These are phyloP conservation scores for Paramacrobiotus metropolitanus DNA, from an alignment of 1,140 invertebrate species.

Conservation along the genomic window DNA sequence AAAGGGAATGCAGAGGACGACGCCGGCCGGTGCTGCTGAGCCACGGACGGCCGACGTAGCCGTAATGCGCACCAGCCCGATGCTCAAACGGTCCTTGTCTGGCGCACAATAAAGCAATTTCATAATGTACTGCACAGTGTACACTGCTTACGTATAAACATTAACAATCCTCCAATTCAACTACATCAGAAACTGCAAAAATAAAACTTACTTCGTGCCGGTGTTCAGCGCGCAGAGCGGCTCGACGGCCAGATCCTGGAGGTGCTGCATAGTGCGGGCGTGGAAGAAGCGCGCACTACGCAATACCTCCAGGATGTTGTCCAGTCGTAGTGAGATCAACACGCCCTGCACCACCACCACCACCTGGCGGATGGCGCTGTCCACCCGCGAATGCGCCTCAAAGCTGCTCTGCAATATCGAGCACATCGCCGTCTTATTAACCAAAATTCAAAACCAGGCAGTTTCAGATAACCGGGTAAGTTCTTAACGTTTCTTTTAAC, in stretches of 20 bases:
- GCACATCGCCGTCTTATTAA: too few species aligned
- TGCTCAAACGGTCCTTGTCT: conserved; percentile 83
- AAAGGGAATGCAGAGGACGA: conserved; percentile 86
- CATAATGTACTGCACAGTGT: too few species aligned
- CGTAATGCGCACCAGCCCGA: conserved; percentile 88
- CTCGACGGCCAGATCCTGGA: conserved; percentile 95
- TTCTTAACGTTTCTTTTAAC: too few species aligned
- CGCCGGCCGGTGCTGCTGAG: conserved; percentile 86
- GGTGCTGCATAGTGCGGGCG: conserved; percentile 80
- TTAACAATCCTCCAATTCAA: too few species aligned
- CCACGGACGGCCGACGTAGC: conserved; percentile 51
- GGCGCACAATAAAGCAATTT: conserved; percentile 11
- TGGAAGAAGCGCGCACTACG: conserved; percentile 80
- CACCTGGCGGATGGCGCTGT: conserved; percentile 81
- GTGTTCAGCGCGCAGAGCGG: conserved; percentile 97
- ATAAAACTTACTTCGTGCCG: conserved; percentile 28
- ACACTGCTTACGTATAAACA: background rate
- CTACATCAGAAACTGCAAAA: too few species aligned
- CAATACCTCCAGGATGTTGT: conserved; percentile 89
- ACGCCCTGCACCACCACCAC: conserved; percentile 87
- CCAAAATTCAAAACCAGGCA: too few species aligned
- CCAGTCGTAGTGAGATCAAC: conserved; percentile 81
- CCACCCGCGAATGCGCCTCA: conserved; percentile 84
- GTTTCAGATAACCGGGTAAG: too few species aligned
- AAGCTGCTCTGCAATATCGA: conserved; percentile 37